Base-by-base conservation (phyloP, 2,888 invertebrate species). In the Brachylomia viminalis region DNA sequence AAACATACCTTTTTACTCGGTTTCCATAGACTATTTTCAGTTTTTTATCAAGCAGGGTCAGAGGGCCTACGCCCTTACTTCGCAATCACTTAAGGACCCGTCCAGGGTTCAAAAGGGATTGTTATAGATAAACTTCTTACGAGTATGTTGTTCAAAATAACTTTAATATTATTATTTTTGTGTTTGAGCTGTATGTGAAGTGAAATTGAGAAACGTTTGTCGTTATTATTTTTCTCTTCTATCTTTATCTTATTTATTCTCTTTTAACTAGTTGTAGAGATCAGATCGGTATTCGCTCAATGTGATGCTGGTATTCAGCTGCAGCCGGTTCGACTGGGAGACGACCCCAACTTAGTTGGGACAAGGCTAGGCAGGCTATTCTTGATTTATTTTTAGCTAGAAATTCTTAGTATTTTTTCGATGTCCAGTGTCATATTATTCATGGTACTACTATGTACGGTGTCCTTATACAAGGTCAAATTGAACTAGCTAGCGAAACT, bases 61-160 rank as follows among this genome's bases (percentile, higher is more conserved):
- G 82, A 88, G 79, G 72, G 72, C 86, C 76, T 72, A 45, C 83
- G 67, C 56, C 79, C 69, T 67, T 58, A 79, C 75, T 87, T 83
- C 79, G 86, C 90, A 90, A 91, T 92, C 91, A 91, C 90, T 92
- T 91, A 90, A 86, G 86, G 82, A 78, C 82, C 83, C 78, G 69
- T 72, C 65, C 62, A 80, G 85, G 87, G 87, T 86, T 80, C 80
- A 80, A 79, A 89, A 90, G 82, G 87, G 91, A 85, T 88, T 86
- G 66, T 84, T 80, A 82, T 56, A 82, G 84, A 86, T 85, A 88
- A 86, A 87, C 69, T 85, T 85, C 62, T 78, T 69, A 77, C 71
- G 49, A 77, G 68, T 69, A 67, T 80, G 62, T 65, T 75, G 72
- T 85, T 69, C 61, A 72, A 76, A 87, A 84, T 84, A 83, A 77